phyloP scores from a whole-genome alignment of 1,140 invertebrate genomes.

The Drosophila sechellia region DNA sequence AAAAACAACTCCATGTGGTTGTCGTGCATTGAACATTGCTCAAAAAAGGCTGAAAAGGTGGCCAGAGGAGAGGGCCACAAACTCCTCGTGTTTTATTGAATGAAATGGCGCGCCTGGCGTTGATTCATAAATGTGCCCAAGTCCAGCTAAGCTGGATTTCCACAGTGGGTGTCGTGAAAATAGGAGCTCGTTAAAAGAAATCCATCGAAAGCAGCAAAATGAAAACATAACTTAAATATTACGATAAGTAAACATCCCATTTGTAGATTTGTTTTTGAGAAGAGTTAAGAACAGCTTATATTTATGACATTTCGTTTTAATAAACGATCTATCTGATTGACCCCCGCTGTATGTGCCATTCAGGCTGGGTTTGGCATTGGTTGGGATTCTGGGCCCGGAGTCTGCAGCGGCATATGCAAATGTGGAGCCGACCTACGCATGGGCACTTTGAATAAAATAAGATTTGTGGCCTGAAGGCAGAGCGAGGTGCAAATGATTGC shows the following conservation, averaged over 20 bases:
- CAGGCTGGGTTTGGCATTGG: slow-evolving; percentile 30
- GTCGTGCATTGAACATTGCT: slow-evolving; percentile 75
- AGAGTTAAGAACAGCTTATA: too few species aligned
- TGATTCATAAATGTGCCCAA: slow-evolving; percentile 77
- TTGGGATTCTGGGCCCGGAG: slow-evolving; percentile 17
- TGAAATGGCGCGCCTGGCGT: slow-evolving; percentile 78
- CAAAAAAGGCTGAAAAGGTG: slow-evolving; percentile 51
- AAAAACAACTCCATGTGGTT: slow-evolving; percentile 51
- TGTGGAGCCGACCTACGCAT: slow-evolving; percentile 69
- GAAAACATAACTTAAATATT: too few species aligned
- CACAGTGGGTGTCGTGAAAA: background rate
- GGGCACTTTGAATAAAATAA: slow-evolving; percentile 70
- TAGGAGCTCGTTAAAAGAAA: background rate
- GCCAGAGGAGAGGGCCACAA: background rate
- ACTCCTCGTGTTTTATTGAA: slow-evolving; percentile 79
- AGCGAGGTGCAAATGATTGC: slow-evolving; percentile 76
- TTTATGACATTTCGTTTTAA: too few species aligned
- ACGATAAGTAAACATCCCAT: too few species aligned
- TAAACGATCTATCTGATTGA: background rate
- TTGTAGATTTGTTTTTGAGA: too few species aligned
- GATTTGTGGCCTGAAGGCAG: slow-evolving; percentile 69
- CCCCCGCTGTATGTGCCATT: slow-evolving; percentile 19
- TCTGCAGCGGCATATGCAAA: slow-evolving; percentile 68
- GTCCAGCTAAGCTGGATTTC: slow-evolving; percentile 22
- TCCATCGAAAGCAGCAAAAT: too few species aligned